Percentiles rank a stretch among this genome's conserved stretches.
These are phyloP conservation scores for Lasioglossum leucozonium DNA, from an alignment of 2,888 invertebrate species.

Conservation along the genomic window DNA sequence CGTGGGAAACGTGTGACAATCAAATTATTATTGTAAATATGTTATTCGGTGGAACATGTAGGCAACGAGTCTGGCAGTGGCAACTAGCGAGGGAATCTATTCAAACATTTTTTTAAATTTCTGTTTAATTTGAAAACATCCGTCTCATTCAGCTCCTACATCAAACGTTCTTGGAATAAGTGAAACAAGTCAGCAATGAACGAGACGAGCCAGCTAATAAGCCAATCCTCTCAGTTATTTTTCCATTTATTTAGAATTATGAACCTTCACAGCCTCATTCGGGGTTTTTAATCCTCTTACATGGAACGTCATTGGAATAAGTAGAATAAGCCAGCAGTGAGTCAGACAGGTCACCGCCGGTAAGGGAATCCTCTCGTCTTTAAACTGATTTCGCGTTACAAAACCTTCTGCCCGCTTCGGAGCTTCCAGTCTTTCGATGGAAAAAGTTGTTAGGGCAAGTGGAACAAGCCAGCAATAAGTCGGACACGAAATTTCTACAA, in stretches of 20 bases:
- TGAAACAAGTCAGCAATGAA: not conserved
- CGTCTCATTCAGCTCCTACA: rapidly evolving
- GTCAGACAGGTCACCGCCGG: not conserved
- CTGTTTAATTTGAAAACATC: not conserved
- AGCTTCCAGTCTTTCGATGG: too few species aligned
- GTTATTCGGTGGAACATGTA: not conserved
- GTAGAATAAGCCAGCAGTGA: not conserved
- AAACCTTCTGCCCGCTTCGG: not conserved
- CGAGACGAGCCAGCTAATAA: not conserved
- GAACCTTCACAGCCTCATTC: not conserved
- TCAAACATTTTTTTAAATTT: not conserved
- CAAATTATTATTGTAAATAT: too few species aligned
- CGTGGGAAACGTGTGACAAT: too few species aligned
- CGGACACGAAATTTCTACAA: not conserved
- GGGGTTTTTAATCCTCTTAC: not conserved
- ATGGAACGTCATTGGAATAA: not conserved
- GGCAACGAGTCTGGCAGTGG: not conserved
- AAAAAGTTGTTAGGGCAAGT: not conserved
- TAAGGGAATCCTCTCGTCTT: not conserved
- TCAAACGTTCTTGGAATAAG: not conserved
- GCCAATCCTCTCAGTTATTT: not conserved
- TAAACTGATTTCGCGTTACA: not conserved
- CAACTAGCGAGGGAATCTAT: not conserved
- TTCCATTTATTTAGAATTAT: not conserved
- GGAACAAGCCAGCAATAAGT: not conserved